These are phyloP conservation scores for Microctonus hyperodae DNA, from an alignment of 2,888 invertebrate genomes.

Conservation along the genomic window DNA sequence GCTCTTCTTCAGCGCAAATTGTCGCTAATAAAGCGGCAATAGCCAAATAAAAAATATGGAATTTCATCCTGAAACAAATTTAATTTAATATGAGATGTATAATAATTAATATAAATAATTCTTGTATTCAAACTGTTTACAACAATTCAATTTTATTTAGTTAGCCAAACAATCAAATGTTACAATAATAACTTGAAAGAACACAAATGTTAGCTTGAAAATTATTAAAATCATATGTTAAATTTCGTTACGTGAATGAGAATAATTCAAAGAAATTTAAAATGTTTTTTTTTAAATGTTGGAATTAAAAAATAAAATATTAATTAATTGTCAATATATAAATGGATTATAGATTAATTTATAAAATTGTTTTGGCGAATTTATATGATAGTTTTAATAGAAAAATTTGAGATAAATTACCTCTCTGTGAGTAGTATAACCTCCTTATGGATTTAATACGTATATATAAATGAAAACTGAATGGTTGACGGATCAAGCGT, in stretches of 20 bases:
- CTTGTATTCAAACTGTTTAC: background rate
- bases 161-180: background rate
- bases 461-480: slow-evolving; percentile 21
- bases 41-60: slow-evolving; percentile 62
- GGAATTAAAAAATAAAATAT: background rate
- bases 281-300: too few species aligned
- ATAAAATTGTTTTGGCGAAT: background rate
- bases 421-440: slow-evolving; percentile 23
- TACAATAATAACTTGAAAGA: background rate
- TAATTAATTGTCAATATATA: background rate
- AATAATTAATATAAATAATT: background rate
- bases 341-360: background rate
- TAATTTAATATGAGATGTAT: slow-evolving; percentile 16
- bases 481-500: slow-evolving; percentile 25
- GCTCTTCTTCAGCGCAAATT: slow-evolving; percentile 66
- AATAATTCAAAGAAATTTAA: background rate
- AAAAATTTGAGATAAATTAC: slow-evolving; percentile 17
- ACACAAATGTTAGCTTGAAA: background rate
- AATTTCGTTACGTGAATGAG: background rate
- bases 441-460: slow-evolving; percentile 30
- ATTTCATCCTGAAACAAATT: slow-evolving; percentile 58
- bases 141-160: background rate
- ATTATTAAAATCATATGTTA: slow-evolving; percentile 1
- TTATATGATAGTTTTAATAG: background rate
- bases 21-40: slow-evolving; percentile 64